These are phyloP conservation scores for Ovibos moschatus DNA, from an alignment of 2,113 vertebrate species.

Conservation along the genomic window DNA sequence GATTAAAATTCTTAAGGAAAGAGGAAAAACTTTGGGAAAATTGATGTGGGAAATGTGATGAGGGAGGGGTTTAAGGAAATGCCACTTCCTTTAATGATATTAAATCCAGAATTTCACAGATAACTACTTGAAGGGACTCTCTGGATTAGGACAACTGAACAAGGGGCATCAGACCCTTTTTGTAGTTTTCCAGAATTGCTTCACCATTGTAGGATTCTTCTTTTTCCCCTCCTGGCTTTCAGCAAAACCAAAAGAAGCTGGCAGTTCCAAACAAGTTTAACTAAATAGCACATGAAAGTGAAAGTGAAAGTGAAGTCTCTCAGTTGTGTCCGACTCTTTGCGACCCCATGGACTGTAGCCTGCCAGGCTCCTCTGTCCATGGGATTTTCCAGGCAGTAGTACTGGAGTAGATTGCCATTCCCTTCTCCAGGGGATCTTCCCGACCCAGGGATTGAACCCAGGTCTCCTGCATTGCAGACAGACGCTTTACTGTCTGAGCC, in stretches of 20 bases:
- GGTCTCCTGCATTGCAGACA: no score
- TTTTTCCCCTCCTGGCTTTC: neutral
- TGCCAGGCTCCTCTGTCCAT: no score
- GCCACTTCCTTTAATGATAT: neutral
- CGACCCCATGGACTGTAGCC: no score
- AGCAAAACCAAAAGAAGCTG: neutral
- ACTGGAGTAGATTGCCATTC: no score
- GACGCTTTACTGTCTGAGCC: no score
- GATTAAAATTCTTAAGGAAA: neutral
- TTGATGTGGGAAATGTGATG: neutral
- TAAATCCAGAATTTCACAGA: neutral
- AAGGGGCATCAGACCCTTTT: neutral
- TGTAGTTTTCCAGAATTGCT: neutral
- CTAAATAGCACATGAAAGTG: neutral
- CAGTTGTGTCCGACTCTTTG: no score
- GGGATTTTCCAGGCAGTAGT: no score
- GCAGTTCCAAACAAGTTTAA: neutral
- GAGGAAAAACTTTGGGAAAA: neutral
- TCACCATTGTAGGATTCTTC: neutral
- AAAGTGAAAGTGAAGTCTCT: no score
- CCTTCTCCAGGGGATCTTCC: no score
- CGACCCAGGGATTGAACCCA: no score
- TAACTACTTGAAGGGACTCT: neutral
- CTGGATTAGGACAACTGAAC: neutral
- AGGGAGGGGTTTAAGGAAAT: neutral